Evolutionary conservation across 2,797 vertebrate species (phyloP), one percentile per base, ranked within the genome.

Genomic region (Chloroceryle inda): DNA sequence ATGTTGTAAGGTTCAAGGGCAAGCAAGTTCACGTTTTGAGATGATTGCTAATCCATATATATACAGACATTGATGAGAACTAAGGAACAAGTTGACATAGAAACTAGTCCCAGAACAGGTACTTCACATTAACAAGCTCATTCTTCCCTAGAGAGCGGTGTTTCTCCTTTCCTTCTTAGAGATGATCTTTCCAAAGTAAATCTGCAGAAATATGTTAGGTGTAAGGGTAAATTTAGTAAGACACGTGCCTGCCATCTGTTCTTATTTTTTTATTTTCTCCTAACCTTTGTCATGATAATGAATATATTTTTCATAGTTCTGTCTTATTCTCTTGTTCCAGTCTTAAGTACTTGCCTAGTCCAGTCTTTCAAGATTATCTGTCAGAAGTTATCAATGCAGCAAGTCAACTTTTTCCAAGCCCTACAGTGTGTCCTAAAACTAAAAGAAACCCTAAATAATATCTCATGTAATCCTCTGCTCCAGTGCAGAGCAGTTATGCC

Each of bases 281-380:
- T 73, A 61, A 21, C 2, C 7, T 86, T 56, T 35, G 2, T 61
- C 19, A 29, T 37, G 15, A 27, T 62, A 33, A 10, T 49, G 12
- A 22, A 53, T 44, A 20, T 76, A 20, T 26, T 82, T 92, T 37
- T 87, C 21, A 72, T 13, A n/a, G 29, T 56, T 14, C 27, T 74
- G 15, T 56, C 14, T 53, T 75, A 6, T 63, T 72, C 27, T 73
- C 11, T 64, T n/a, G 11, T 82, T 78, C 26, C 8, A 20, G 3
- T n/a, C 15, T 22, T 74, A 16, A 68, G 7, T 58, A 74, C 12
- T 35, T 0, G 0, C 4, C 26, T 38, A 63, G 31, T 14, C 8
- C 26, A 69, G 5, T 33, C 35, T 63, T 73, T 69, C 26, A 58
- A 55, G 91, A 66, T 50, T 6, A 12, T 59, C 23, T 37, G 38